Base-by-base conservation (phyloP, 2,888 invertebrate species). In the Boloria selene region DNA sequence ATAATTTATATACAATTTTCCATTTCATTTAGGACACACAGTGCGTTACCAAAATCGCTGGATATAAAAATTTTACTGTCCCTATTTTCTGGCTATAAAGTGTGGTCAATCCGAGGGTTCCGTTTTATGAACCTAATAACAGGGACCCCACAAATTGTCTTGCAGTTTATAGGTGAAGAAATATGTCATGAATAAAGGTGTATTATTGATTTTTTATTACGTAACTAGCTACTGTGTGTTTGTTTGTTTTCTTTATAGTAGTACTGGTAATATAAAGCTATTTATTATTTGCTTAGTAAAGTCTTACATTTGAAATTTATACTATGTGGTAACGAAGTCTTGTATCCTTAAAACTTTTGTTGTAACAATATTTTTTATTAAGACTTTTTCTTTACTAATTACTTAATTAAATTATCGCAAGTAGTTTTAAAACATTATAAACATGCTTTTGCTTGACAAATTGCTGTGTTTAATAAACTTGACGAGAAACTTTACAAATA, bases 81-180 rank as follows among this genome's bases (percentile, higher is more conserved):
- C 75, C 78, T 75, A 79, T 79, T 77, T 77, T 76, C 74, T 73
- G 73, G 77, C 74, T 64, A 74, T 81, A 80, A 80, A 81, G 72
- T 75, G 77, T 80, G 80, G 81, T 80, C 81, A 78, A 77, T 75
- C 74, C 72, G 75, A 73, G 69, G 68, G 77, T 75, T 71, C 74
- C 70, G 70, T 77, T 81, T 81, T 82, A 82, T 78, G 72, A 70
- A 56, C 56, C 77, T 72, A 77, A 80, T 83, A 81, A 80, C 76
- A 44, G 64, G 53, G 68, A 69, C 59, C 66, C 69, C 68, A 67
- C 70, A 70, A 72, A 72, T 71, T 60, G 67, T 69, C 49, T 64
- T 59, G 3, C 58, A 45, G 51, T 52, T 58, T 56, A 64, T 58
- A 55, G 63, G 56, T 64, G 56, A 59, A 58, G 58, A 58, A 38